Evolutionary conservation across 1,140 invertebrate species (phyloP), one percentile per base, ranked within the genome.

Genomic region (Lordiphosa collinella): DNA sequence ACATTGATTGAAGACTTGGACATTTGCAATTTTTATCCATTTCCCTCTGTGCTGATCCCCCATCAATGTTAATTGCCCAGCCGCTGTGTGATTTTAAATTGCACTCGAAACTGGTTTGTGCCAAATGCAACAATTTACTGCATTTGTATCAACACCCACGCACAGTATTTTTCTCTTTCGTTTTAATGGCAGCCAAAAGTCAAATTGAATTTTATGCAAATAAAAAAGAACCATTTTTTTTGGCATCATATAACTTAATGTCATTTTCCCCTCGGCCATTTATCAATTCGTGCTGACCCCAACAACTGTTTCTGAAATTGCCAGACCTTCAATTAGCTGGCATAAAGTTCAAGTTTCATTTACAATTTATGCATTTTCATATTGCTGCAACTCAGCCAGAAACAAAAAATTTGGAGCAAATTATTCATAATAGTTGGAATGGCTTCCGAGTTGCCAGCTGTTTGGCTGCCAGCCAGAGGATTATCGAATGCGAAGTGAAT

Each of bases 341-440:
- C 59, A 82, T 65, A 75, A 75, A 79, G 76, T 82, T 75, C 60
- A 76, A 70, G 60, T 60, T 70, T 70, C 71, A 80, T 67, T 82
- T 74, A 66, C 57, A 69, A 75, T 79, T 79, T 79, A 75, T 82
- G 53, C 52, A 69, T 75, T 79, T 79, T 75, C 53, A 79, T 66
- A 58, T 61, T 55, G 52, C 63, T 44, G 29, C n/a, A 22, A 10
- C 41, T 44, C 18, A 43, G 1, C 16, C 38, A 37, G 50, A 22
- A 22, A 29, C 16, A 13, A 22, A 10, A 41, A 49, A 61, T 16
- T 16, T 34, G 38, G 43, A 25, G 25, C 41, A 76, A 48, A 69
- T 80, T 80, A 78, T 78, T 78, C 75, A 78, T 78, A 80, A 74
- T 69, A 64, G 64, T 53, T 56, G 55, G 41, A 80, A 79, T 79